A percentile compares a stretch with the other conserved stretches of the same genome.
Evolutionary conservation across 2,888 invertebrate species (phyloP).

Genomic region (Drosophila mulleri): DNA sequence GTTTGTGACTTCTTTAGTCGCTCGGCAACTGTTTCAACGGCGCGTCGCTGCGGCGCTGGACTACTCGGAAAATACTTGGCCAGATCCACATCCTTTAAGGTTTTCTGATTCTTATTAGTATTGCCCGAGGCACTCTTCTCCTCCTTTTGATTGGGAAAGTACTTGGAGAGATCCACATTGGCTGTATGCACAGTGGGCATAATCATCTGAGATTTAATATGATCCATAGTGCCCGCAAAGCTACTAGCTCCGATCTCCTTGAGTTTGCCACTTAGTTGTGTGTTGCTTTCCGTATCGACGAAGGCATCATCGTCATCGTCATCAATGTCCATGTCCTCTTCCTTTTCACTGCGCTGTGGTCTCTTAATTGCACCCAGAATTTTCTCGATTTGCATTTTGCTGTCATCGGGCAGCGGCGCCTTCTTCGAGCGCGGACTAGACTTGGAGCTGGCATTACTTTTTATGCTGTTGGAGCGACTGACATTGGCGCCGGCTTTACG

Average conservation of each 20-base stretch:
- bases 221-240: constrained; percentile 84
- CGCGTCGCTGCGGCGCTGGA: constrained; percentile 81
- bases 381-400: constrained; percentile 79
- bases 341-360: constrained; percentile 47
- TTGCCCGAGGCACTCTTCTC: constrained; percentile 74
- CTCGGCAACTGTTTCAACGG: constrained; percentile 81
- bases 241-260: constrained; percentile 84
- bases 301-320: constrained; percentile 76
- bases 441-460: constrained; percentile 63
- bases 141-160: constrained; percentile 84
- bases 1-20: constrained; percentile 80
- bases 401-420: constrained; percentile 42
- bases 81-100: constrained; percentile 84
- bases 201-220: constrained; percentile 83
- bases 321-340: constrained; percentile 76
- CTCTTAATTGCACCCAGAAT: constrained; percentile 77
- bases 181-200: constrained; percentile 81
- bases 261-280: constrained; percentile 75
- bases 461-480: constrained; percentile 69
- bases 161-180: constrained; percentile 83
- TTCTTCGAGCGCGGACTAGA: constrained; percentile 47
- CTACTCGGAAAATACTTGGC: constrained; percentile 84
- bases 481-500: constrained; percentile 60
- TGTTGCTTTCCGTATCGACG: constrained; percentile 58
- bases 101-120: constrained; percentile 84